Base-by-base conservation (phyloP, 2,888 invertebrate species). In the Patella caerulea region DNA sequence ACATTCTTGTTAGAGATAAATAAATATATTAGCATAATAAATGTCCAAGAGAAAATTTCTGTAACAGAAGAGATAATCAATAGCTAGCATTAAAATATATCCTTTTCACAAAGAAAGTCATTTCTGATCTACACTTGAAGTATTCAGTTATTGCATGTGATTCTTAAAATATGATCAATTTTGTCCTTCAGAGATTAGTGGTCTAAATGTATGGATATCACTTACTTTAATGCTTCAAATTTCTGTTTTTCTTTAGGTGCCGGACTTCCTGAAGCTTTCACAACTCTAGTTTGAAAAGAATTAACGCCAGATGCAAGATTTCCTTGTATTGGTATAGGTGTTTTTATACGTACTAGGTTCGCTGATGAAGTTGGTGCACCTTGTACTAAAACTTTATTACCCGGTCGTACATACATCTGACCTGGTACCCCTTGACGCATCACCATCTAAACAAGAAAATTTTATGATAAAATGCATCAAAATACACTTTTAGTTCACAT, bases 201-300 rank as follows among this genome's bases (percentile, higher is more conserved):
- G 9, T 45, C 45, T 45, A 45, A 45, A 45, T 9, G 45, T 45
- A 45, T 45, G 9, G 45, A 29, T 15, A 17, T 19, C 45, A 85
- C 89, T 85, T 77, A 90, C 90, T 89, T 90, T 72, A 90, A 83
- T 71, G 89, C 84, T 75, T 89, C 89, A 82, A 86, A 89, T 84
- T 89, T 89, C 65, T 89, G 85, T 78, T 90, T 89, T 73, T 90
- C 89, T 72, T 86, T 86, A 74, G 86, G 87, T 34, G 82, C 70
- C 2, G 78, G 52, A 15, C 54, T 15, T 12, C 65, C 24, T 24
- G 65, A 29, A 52, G 19, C 53, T 59, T 65, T 65, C 19, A 65
- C 65, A 24, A 65, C 19, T 34, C 79, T 78, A 55, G 81, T 72
- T 34, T 79, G 34, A 14, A 82, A 73, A 69, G 78, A 79, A 74